Evolutionary conservation across 2,797 vertebrate species (phyloP), one percentile per base, ranked within the genome.

Genomic region (Bradypodion pumilum): DNA sequence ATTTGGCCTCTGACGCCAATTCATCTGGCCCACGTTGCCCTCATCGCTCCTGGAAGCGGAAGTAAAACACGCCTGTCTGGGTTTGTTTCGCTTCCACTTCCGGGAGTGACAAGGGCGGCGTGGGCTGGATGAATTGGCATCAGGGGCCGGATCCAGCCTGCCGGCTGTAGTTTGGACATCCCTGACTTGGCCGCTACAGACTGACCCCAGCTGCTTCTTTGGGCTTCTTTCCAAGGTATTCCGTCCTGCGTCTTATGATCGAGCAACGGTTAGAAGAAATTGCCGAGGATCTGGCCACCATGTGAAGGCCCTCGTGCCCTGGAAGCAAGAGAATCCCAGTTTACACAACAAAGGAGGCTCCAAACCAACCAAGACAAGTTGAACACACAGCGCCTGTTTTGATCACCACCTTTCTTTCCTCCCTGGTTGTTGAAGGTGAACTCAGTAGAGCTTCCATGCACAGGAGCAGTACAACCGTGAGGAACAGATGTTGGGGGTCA

Each of bases 261-360:
- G 96, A 99, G 90, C 98, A 97, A 82, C 97, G 98, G 93, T 94
- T 99, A 74, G 95, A 97, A 78, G 97, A 98, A 95, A 95, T 97
- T 81, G 96, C 97, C 0, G 94, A 95, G 60, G 93, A 92, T 10
- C 96, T 95, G 0, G 94, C 93, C 0, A 94, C 91, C 0, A 95
- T 96, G 91, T 97, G 89, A 92, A 42, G 1, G 0, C 0, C 1
- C 12, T 13, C 12, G 15, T 4, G 16, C 7, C 1, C 0, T 42
- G 46, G 32, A 0, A 1, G 40, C 13, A 25, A 49, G 0, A 0
- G 0, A 78, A 52, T 56, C 81, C 59, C 74, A 4, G 0, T 25
- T 78, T 49, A 27, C 81, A 35, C 0, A 1, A 2, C 16, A 75
- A 76, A 42, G 0, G 0, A 2, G 0, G 2, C 81, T 6, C 15